Evolutionary conservation across 2,797 vertebrate genomes (phyloP).

Genomic region (Sebastiscus albofasciatus): DNA sequence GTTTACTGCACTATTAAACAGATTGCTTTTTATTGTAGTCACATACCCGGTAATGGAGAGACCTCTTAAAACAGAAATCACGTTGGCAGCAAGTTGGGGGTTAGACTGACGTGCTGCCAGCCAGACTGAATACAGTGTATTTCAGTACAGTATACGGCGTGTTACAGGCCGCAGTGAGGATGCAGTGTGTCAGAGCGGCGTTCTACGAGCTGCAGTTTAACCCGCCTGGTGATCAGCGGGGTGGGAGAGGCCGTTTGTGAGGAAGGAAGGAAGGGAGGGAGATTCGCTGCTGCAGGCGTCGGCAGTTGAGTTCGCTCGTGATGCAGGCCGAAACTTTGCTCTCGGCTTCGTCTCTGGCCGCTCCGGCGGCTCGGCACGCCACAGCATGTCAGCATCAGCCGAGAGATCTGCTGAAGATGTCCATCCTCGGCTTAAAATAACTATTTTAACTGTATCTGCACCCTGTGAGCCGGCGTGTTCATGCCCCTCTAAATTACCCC

Average conservation of each 20-base stretch:
- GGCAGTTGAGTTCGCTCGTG: slow-evolving; percentile 35
- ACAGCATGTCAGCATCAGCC: slow-evolving; percentile 40
- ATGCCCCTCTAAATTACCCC: not conserved
- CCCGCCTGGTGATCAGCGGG: not conserved
- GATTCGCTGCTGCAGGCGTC: slow-evolving; percentile 8
- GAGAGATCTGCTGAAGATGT: not conserved
- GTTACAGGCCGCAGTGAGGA: not conserved
- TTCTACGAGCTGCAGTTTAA: not conserved
- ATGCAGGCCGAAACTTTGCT: slow-evolving; percentile 2
- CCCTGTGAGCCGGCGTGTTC: not conserved
- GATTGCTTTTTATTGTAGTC: not conserved
- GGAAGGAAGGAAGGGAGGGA: not conserved
- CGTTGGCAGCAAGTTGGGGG: not conserved
- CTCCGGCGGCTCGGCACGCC: slow-evolving; percentile 33
- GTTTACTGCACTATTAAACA: not conserved
- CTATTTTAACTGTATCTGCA: not conserved
- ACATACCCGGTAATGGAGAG: not conserved
- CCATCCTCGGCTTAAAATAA: not conserved
- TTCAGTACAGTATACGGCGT: not conserved
- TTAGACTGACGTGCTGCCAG: not conserved
- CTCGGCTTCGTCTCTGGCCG: slow-evolving; percentile 20
- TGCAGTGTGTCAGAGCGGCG: not conserved
- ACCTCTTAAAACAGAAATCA: slow-evolving; percentile 5
- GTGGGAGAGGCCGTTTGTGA: not conserved
- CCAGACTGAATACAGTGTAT: not conserved